A percentile compares a stretch with the other conserved stretches of the same genome.
Evolutionary conservation across 1,140 invertebrate species (phyloP).

Genomic region (Heliothis subflexa): DNA sequence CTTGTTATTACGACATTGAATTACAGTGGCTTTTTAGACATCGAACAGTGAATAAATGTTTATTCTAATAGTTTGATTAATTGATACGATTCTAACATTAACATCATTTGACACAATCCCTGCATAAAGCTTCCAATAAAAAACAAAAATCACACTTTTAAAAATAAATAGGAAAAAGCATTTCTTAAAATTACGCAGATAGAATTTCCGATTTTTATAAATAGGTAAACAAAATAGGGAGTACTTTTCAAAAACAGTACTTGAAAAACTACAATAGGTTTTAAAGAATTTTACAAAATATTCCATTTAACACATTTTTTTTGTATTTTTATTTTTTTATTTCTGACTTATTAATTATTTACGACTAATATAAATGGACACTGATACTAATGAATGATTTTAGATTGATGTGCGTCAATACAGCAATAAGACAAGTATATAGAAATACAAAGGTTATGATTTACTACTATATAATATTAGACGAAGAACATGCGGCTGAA

Average conservation of each 20-base stretch:
- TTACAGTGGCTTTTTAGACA: neutral
- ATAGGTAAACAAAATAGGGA: neutral
- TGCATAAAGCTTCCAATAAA: neutral
- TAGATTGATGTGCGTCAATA: neutral
- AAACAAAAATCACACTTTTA: neutral
- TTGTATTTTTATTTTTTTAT: neutral
- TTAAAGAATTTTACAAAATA: neutral
- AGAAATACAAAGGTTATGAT: neutral
- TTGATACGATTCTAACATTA: neutral
- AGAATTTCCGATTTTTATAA: neutral
- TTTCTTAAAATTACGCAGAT: neutral
- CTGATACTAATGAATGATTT: too few relatives aligned
- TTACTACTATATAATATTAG: constrained; percentile 48
- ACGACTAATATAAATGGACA: too few relatives aligned
- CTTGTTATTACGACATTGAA: neutral
- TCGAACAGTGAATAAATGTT: neutral
- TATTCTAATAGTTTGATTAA: neutral
- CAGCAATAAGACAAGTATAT: neutral
- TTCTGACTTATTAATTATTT: neutral
- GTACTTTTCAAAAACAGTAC: neutral
- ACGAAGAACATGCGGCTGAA: constrained; percentile 80
- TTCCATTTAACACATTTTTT: neutral
- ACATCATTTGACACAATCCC: neutral
- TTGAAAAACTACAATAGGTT: too few relatives aligned
- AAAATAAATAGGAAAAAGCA: neutral